phyloP scores from a whole-genome alignment of 2,113 vertebrate genomes.

The Pimephales promelas region DNA sequence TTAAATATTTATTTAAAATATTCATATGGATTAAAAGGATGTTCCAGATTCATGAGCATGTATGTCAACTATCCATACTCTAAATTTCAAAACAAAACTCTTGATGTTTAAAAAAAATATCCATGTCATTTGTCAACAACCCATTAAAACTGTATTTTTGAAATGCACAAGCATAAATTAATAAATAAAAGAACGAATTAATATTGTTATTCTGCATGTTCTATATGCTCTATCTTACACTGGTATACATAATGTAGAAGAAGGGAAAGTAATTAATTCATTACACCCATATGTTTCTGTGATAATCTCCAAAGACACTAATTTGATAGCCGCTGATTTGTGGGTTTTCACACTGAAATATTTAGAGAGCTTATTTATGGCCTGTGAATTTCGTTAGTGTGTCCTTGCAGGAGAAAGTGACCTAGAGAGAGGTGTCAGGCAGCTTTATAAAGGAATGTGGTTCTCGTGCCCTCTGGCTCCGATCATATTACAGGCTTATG shows the following conservation, averaged over 20 bases:
- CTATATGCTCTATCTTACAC: neutral
- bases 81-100: neutral
- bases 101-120: too few species aligned
- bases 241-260: neutral
- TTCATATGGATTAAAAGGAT: neutral
- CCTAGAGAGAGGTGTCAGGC: neutral
- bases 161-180: neutral
- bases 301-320: neutral
- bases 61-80: neutral
- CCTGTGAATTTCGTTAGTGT: slow-evolving; percentile 15
- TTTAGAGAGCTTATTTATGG: neutral
- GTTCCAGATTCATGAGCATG: neutral
- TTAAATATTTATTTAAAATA: neutral
- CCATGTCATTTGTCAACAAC: neutral
- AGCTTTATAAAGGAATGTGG: slow-evolving; percentile 7
- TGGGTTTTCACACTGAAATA: slow-evolving; percentile 20
- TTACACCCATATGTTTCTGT: neutral
- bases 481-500: slow-evolving; percentile 40
- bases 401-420: slow-evolving; percentile 33
- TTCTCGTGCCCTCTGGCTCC: slow-evolving; percentile 6
- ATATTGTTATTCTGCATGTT: neutral
- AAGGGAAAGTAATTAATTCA: neutral
- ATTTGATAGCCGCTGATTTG: neutral
- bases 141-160: neutral
- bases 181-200: neutral